Evolutionary conservation across 2,797 vertebrate species (phyloP), one percentile per base, ranked within the genome.

Genomic region (Sitta carolinensis): DNA sequence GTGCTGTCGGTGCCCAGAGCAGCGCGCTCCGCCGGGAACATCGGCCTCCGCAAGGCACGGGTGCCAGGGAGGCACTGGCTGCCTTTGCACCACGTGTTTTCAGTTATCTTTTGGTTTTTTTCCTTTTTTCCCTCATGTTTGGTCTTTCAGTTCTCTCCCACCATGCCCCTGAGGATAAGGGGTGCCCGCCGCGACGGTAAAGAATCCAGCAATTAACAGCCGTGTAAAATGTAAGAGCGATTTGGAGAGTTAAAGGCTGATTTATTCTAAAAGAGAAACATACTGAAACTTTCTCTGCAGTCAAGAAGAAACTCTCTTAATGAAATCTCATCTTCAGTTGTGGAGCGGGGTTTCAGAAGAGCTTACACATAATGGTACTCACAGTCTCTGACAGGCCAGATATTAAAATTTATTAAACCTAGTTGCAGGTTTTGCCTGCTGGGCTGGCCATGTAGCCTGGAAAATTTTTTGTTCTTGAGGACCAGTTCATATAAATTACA

Each of bases 111-210:
- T 20, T 5, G 2, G 34, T 26, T 6, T n/a, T 29, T 1, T 1
- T 3, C 19, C 17, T 43, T 32, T 22, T 40, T 18, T 3, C 19
- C 10, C 13, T 34, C 26, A 0, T 1, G 2, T 29, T 54, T 45
- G 19, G 34, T 30, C 14, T 66, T 47, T 12, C n/a, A n/a, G 1
- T 20, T 63, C n/a, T 55, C 18, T 30, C 32, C 32, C 19, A 8
- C 13, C 12, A 0, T 1, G 17, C 2, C 4, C 7, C 51, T 5
- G 59, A 14, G n/a, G 29, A 38, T 50, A 42, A n/a, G 3, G 7
- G 5, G 36, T 59, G 26, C 26, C 15, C 2, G 7, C n/a, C 57
- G 13, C 1, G 1, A 21, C 0, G 16, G 17, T 15, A 2, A 64
- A 36, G 5, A 67, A 52, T n/a, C 9, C 58, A 26, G 30, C 27